These are phyloP conservation scores for Noctua janthina DNA, from an alignment of 2,888 invertebrate species.

Conservation along the genomic window DNA sequence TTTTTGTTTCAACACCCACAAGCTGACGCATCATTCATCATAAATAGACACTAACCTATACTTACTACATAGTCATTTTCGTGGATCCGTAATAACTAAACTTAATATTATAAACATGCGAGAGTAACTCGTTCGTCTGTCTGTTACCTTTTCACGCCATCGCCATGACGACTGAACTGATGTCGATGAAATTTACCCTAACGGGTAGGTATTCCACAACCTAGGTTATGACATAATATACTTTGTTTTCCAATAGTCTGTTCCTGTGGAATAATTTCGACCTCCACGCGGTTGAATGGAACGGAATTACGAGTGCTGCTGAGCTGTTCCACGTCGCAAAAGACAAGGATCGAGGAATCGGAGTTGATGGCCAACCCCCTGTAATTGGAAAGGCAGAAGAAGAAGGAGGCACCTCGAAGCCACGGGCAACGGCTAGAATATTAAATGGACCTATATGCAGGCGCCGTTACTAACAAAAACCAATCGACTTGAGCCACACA, in stretches of 20 bases:
- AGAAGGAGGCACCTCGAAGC: background rate
- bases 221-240: background rate
- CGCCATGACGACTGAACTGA: background rate
- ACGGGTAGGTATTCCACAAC: background rate
- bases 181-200: background rate
- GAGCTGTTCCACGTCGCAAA: background rate
- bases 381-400: background rate
- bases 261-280: background rate
- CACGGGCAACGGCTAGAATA: background rate
- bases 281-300: background rate
- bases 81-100: background rate
- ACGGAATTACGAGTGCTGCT: background rate
- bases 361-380: background rate
- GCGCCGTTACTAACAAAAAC: conserved; percentile 4
- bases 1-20: conserved; percentile 12
- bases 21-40: conserved; percentile 33
- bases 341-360: background rate
- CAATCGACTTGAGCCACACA: conserved; percentile 4
- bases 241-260: background rate
- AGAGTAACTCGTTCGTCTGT: background rate
- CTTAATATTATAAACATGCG: background rate
- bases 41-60: conserved; percentile 7
- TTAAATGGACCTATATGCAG: background rate
- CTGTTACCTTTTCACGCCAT: background rate
- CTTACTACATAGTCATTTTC: background rate